These are phyloP conservation scores for Pristionchus exspectatus DNA, from an alignment of 2,888 invertebrate species.

Conservation along the genomic window DNA sequence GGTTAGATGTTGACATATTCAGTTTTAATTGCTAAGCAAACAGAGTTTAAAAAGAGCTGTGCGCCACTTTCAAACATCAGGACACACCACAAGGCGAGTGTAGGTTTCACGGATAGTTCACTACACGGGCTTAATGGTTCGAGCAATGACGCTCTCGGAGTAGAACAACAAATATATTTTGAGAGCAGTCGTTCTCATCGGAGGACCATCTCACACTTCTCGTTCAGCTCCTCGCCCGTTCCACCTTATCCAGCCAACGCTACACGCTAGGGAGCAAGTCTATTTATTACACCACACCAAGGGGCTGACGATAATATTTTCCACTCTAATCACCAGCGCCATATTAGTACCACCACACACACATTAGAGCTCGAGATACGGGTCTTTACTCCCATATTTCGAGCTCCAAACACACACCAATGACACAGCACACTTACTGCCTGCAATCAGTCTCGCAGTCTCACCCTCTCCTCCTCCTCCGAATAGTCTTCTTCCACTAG, in stretches of 20 bases:
- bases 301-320: not conserved
- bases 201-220: too few relatives aligned
- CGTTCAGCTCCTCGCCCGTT: too few relatives aligned
- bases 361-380: too few relatives aligned
- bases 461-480: constrained; percentile 42
- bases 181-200: too few relatives aligned
- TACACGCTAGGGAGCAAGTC: too few relatives aligned
- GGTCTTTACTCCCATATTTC: too few relatives aligned
- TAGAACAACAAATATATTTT: too few relatives aligned
- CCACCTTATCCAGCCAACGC: not conserved
- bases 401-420: too few relatives aligned
- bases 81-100: not conserved
- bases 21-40: not conserved
- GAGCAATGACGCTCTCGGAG: too few relatives aligned
- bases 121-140: not conserved
- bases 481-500: constrained; percentile 46
- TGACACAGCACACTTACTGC: constrained; percentile 28
- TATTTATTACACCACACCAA: not conserved
- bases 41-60: not conserved
- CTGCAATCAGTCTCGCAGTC: constrained; percentile 43
- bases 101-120: not conserved
- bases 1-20: not conserved
- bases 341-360: not conserved
- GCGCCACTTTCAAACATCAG: not conserved
- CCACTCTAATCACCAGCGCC: not conserved